Conservation (phyloP, 2,113 vertebrate species). For the Leiothrix lutea region DNA sequence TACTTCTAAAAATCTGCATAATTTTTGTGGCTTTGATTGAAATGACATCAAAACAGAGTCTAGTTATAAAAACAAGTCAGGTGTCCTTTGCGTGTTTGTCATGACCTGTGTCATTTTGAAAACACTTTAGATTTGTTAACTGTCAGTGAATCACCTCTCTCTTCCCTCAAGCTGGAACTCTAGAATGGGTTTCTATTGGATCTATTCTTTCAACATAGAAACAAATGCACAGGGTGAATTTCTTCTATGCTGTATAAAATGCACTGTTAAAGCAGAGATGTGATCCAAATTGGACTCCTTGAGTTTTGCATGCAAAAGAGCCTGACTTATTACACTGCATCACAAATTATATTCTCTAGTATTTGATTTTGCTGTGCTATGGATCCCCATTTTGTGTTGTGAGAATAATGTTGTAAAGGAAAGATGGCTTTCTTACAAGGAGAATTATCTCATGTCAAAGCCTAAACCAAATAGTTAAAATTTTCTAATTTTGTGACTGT, state of each 20-base stretch:
- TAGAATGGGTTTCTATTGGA: neutral
- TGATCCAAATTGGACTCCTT: neutral
- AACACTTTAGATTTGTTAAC: neutral
- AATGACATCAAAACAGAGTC: neutral
- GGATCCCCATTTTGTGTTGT: neutral
- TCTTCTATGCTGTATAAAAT: neutral
- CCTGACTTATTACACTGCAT: neutral
- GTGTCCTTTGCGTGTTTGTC: fast-evolving
- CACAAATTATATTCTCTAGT: neutral
- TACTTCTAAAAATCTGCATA: neutral
- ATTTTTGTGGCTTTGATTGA: neutral
- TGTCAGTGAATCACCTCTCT: neutral
- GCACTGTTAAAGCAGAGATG: neutral
- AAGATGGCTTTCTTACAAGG: neutral
- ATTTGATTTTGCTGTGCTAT: neutral
- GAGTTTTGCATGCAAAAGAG: neutral
- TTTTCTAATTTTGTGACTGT: neutral
- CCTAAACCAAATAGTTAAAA: neutral
- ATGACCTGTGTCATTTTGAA: neutral
- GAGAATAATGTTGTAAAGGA: neutral
- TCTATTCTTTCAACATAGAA: neutral
- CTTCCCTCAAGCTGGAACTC: neutral
- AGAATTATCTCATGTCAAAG: neutral
- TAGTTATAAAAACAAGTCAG: neutral
- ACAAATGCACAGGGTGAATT: neutral